These are phyloP conservation scores for Steinernema khuongi DNA, from an alignment of 1,140 invertebrate genomes.

Conservation along the genomic window DNA sequence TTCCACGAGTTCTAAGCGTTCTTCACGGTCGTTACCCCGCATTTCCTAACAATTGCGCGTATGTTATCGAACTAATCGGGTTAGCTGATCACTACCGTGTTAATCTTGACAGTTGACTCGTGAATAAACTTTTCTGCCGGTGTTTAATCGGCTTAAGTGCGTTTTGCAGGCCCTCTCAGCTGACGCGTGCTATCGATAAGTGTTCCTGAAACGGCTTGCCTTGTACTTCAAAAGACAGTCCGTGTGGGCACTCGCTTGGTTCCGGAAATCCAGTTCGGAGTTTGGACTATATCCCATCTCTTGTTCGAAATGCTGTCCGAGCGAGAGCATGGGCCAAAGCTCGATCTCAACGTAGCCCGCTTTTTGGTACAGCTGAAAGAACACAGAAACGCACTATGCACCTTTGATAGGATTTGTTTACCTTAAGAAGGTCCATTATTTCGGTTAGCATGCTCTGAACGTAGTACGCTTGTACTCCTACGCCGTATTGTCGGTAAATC, in stretches of 20 bases:
- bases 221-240: constrained; percentile 53
- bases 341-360: constrained; percentile 37
- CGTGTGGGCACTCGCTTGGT: constrained; percentile 57
- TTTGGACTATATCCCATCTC: constrained; percentile 49
- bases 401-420: too few relatives aligned
- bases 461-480: constrained; percentile 52
- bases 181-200: neutral
- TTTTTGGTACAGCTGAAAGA: constrained; percentile 28
- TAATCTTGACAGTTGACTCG: too few relatives aligned
- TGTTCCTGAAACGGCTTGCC: constrained; percentile 34
- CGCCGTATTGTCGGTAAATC: constrained; percentile 52
- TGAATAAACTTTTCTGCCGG: neutral
- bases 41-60: too few relatives aligned
- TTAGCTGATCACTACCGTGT: too few relatives aligned
- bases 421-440: constrained; percentile 45
- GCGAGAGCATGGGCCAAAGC: constrained; percentile 17
- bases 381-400: too few relatives aligned
- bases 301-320: neutral
- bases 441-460: constrained; percentile 54
- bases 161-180: neutral
- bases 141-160: neutral
- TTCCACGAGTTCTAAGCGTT: too few relatives aligned
- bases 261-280: constrained; percentile 51
- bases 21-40: too few relatives aligned
- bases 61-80: too few relatives aligned